phyloP scores from a whole-genome alignment of 2,113 vertebrate genomes.

The Chitala chitala region DNA sequence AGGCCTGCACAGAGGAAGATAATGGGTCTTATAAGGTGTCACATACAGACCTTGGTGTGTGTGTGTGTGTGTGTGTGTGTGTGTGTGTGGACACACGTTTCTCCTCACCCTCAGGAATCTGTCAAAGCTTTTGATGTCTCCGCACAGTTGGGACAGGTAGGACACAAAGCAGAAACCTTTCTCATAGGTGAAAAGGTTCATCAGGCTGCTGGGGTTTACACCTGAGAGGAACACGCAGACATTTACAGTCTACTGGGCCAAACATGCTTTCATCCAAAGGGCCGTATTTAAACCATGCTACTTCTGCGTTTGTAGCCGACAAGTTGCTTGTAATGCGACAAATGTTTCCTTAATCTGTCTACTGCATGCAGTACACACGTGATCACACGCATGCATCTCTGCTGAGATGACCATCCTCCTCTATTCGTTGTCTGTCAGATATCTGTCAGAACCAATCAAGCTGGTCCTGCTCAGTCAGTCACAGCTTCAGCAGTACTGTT shows the following conservation, averaged over 20 bases:
- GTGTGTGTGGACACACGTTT: constrained; percentile 5
- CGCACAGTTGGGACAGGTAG: constrained; percentile 86
- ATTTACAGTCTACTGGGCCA: not conserved
- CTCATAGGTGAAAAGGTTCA: constrained; percentile 97
- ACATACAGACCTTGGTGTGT: not conserved
- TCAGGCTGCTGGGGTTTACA: constrained; percentile 92
- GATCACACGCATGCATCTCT: no score
- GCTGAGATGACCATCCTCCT: no score
- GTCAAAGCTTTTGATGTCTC: constrained; percentile 80
- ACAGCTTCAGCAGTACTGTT: no score
- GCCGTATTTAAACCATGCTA: no score
- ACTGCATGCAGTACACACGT: no score
- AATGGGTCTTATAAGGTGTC: not conserved
- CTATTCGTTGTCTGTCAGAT: no score
- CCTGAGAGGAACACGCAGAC: constrained; percentile 54
- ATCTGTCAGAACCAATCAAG: no score
- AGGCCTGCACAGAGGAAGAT: constrained; percentile 67
- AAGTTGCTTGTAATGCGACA: no score
- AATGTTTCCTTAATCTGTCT: no score
- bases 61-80: not conserved
- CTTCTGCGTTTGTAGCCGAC: no score
- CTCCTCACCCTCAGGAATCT: constrained; percentile 79
- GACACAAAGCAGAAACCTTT: constrained; percentile 96
- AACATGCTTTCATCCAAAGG: no score
- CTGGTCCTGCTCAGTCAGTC: no score